Conservation (phyloP, 2,113 vertebrate genomes). For the Phasianus colchicus region DNA sequence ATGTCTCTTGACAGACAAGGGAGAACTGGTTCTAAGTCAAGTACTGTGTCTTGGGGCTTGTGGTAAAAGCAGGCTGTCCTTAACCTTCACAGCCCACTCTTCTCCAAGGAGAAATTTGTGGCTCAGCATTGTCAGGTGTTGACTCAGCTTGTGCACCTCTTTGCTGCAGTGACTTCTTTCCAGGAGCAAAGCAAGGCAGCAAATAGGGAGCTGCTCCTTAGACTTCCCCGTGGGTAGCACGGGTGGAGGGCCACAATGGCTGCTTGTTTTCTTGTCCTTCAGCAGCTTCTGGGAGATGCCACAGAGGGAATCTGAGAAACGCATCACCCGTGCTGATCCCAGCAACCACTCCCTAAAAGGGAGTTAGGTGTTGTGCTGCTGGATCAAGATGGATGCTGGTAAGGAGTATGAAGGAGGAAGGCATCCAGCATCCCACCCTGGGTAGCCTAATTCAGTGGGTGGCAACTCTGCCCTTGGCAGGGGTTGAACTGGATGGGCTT, state of each 20-base stretch:
- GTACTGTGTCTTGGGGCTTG: background rate
- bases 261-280: background rate
- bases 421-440: background rate
- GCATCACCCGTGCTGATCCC: fast-evolving
- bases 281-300: background rate
- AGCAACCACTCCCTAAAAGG: background rate
- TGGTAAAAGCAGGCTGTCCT: background rate
- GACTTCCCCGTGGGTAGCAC: background rate
- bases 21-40: background rate
- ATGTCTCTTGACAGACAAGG: background rate
- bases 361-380: background rate
- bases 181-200: background rate
- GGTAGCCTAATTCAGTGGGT: background rate
- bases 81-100: background rate
- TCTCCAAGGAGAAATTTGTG: background rate
- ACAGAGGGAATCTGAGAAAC: background rate
- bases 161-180: background rate
- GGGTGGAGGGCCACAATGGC: background rate
- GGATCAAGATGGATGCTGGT: background rate
- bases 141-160: background rate
- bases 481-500: background rate
- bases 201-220: background rate
- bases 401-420: background rate
- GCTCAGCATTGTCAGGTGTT: background rate
- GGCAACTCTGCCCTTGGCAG: no score